Evolutionary conservation across 2,888 invertebrate species (phyloP).

Genomic region (Chelonus formosanus): DNA sequence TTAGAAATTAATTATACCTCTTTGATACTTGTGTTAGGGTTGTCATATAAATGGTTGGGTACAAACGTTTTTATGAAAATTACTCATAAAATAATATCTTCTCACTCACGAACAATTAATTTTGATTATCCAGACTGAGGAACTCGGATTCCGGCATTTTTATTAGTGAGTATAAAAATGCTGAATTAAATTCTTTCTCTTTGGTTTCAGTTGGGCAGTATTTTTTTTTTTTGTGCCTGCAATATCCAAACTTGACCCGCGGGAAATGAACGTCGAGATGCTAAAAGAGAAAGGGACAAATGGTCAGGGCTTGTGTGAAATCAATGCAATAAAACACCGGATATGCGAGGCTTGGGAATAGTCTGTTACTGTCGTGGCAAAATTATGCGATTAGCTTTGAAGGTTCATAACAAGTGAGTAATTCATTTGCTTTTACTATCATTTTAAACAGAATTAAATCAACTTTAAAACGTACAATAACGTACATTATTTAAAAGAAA

Average conservation of each 20-base stretch:
- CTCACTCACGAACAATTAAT: neutral
- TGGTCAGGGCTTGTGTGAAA: conserved; percentile 12
- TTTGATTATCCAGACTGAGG: neutral
- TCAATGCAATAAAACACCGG: conserved; percentile 34
- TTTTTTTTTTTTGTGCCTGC: neutral
- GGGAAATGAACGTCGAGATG: conserved; percentile 17
- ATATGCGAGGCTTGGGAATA: conserved; percentile 30
- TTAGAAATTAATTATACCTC: too few species aligned
- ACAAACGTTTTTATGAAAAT: too few species aligned
- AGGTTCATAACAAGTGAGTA: too few species aligned
- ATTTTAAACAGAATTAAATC: too few species aligned
- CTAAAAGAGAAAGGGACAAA: conserved; percentile 7
- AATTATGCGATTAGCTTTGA: too few species aligned
- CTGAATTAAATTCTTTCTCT: neutral
- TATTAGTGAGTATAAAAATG: neutral
- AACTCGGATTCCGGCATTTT: neutral
- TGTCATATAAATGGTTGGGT: too few species aligned
- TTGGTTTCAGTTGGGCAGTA: neutral
- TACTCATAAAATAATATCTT: neutral
- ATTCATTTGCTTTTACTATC: too few species aligned
- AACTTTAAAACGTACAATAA: too few species aligned
- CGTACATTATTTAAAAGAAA: too few species aligned
- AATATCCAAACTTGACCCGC: conserved; percentile 8
- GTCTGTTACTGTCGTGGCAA: neutral
- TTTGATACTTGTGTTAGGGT: too few species aligned